phyloP scores from a whole-genome alignment of 1,140 invertebrate species.

The Caenorhabditis remanei region DNA sequence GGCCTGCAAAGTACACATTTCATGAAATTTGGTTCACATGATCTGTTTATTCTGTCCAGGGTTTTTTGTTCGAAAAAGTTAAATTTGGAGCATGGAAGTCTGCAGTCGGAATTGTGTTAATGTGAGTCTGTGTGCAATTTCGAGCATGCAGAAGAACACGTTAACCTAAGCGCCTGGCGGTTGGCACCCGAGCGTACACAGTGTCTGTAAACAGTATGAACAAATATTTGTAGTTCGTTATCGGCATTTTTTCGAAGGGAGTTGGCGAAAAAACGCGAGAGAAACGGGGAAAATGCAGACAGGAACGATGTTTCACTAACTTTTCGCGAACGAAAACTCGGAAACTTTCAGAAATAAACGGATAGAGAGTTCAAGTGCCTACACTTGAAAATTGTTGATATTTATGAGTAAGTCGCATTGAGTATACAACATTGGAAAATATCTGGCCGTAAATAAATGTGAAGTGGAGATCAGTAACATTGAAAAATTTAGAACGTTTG shows the following conservation, averaged over 20 bases:
- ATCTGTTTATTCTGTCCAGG: conserved; percentile 46
- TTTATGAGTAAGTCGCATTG: conserved; percentile 9
- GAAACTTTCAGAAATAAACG: conserved; percentile 30
- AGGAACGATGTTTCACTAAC: conserved; percentile 35
- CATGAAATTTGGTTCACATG: neutral
- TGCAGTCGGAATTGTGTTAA: neutral
- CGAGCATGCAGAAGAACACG: conserved; percentile 48
- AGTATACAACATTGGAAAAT: conserved; percentile 20
- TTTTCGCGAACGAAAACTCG: conserved; percentile 3
- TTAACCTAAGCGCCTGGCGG: conserved; percentile 44
- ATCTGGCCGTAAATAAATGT: neutral
- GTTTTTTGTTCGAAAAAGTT: conserved; percentile 40
- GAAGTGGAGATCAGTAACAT: neutral
- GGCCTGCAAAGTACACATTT: conserved; percentile 45
- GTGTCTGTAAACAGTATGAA: conserved; percentile 55
- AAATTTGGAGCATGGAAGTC: conserved; percentile 43
- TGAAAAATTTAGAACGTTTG: no score
- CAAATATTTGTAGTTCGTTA: conserved; percentile 51
- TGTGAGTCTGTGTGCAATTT: conserved; percentile 24
- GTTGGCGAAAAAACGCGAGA: neutral
- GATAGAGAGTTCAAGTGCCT: conserved; percentile 10
- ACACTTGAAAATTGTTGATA: conserved; percentile 31
- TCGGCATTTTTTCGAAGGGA: conserved; percentile 16
- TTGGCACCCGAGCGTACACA: conserved; percentile 43
- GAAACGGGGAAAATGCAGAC: neutral